Evolutionary conservation across 2,888 invertebrate species (phyloP), one percentile per base, ranked within the genome.

Genomic region (Dicranocentrus wangi): DNA sequence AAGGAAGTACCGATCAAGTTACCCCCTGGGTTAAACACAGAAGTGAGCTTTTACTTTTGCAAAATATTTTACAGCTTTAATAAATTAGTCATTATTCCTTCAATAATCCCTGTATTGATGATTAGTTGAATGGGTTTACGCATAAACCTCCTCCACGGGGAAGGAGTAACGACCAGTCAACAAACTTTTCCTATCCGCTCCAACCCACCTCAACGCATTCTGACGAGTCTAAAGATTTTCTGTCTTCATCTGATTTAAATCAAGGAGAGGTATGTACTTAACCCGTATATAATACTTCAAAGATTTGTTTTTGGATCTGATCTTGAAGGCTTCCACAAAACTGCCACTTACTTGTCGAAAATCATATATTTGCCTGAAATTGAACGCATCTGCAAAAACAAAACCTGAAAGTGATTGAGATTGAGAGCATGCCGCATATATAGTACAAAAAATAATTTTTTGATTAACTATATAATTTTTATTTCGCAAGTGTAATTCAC

Each of bases 1-100:
- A 91, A 91, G 87, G 91, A 93, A 21, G 68, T 60, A 85, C 92
- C 92, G 87, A 91, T 93, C 15, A 92, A 92, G 85, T 88, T 93
- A 82, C 93, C 93, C 23, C 91, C 91, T 63, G 93, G 93, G 2
- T 88, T 93, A 78, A 80, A 80, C 21, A 61, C 72, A 7, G 79
- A 80, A 66, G 79, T 72, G 61, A 23, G 23, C 15, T 23, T 55
- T 39, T 42, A 17, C 25, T 61, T 27, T 39, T 32, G 32, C 32
- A 55, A 58, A 60, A 23, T 15, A 71, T 71, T 43, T 61, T 61
- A 69, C n/a, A 51, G 25, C 17, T 13, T 73, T 47, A 43, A 17
- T 7, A 5, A 39, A 53, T 15, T 47, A 69, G 28, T 60, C n/a
- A 69, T 69, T 25, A 28, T 42, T 71, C 47, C 55, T 53, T 43